phyloP scores from a whole-genome alignment of 2,797 vertebrate genomes.

The Siniperca obscura region DNA sequence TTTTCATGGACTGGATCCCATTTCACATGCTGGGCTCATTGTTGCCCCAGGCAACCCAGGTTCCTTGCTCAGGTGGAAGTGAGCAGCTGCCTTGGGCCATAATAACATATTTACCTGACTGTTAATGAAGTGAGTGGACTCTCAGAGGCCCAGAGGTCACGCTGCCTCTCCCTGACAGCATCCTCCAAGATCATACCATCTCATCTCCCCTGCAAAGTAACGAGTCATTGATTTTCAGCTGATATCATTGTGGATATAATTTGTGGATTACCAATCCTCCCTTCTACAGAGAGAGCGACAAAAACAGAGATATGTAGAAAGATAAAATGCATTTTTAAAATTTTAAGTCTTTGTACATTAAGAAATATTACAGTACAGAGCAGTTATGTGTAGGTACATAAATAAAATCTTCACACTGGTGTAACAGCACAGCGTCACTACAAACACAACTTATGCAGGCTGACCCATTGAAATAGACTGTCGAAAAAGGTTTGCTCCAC shows the following conservation, averaged over 20 bases:
- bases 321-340: not conserved
- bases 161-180: not conserved
- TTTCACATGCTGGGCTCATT: conserved; percentile 56
- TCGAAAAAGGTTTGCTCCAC: not conserved
- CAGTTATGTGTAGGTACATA: not conserved
- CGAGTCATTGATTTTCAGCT: conserved; percentile 1
- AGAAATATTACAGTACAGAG: not conserved
- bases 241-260: not conserved
- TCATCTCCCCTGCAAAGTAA: conserved; percentile 2
- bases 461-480: not conserved
- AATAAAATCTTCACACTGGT: not conserved
- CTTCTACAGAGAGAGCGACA: not conserved
- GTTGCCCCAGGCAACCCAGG: conserved; percentile 61
- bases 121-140: conserved; percentile 53
- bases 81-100: conserved; percentile 62
- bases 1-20: conserved; percentile 10
- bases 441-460: not conserved
- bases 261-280: not conserved
- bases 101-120: conserved; percentile 63
- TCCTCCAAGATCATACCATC: not conserved
- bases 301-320: not conserved
- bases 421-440: not conserved
- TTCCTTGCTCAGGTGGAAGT: conserved; percentile 46
- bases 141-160: conserved; percentile 39
- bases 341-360: not conserved